Conservation (phyloP, 2,113 vertebrate genomes). For the Cavia aperea region DNA sequence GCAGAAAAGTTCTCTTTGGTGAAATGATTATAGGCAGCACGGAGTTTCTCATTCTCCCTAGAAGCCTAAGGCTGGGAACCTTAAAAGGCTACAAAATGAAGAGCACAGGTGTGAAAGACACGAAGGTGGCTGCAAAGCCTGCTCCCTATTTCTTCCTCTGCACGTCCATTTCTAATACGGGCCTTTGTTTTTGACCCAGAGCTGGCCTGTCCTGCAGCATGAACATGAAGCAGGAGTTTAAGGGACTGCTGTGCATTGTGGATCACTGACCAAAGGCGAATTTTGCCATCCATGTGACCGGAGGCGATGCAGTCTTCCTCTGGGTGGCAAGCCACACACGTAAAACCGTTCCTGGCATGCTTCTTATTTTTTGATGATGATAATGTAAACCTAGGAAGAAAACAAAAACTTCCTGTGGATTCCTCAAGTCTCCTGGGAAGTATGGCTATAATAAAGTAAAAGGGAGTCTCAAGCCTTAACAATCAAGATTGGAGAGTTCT, state of each 20-base stretch:
- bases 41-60: neutral
- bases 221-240: neutral
- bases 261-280: slow-evolving; percentile 88
- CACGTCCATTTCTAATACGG: neutral
- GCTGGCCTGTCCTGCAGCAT: neutral
- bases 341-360: slow-evolving; percentile 82
- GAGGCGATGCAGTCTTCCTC: slow-evolving; percentile 92
- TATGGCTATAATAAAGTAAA: neutral
- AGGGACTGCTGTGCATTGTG: neutral
- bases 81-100: neutral
- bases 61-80: neutral
- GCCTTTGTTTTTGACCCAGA: neutral
- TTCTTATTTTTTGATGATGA: slow-evolving; percentile 80
- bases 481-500: neutral
- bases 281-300: slow-evolving; percentile 92
- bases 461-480: neutral
- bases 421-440: neutral
- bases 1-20: neutral
- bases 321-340: slow-evolving; percentile 87
- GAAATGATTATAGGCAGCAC: neutral
- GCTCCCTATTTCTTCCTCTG: neutral
- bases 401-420: neutral
- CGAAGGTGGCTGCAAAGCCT: neutral
- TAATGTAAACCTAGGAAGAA: slow-evolving; percentile 82
- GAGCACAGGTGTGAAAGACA: neutral